Evolutionary conservation across 2,113 vertebrate genomes (phyloP), one percentile per base, ranked within the genome.

Genomic region (Leiothrix lutea): DNA sequence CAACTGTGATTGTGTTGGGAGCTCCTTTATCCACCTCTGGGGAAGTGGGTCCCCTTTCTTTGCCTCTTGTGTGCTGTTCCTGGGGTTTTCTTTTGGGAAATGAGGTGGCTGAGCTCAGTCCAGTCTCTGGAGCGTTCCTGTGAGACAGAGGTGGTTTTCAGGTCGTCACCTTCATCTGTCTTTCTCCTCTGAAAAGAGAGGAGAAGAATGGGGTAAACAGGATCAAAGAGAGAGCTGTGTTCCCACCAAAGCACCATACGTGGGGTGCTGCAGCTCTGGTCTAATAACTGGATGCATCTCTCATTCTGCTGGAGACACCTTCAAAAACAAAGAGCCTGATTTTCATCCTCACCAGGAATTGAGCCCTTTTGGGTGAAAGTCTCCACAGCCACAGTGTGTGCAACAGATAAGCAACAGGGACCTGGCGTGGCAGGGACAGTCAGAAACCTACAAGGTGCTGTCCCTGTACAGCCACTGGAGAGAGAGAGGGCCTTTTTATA

Each of bases 1-100:
- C 0, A 0, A 11, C 54, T 2, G 0, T 2, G 0, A 18, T 7
- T 80, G 2, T 36, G 8, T 33, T 86, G 25, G 25, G 18, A 92
- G 38, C 8, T 61, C 11, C 33, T 15, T 70, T 74, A 36, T 60
- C 4, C 24, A 5, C 23, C 45, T 86, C 18, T 42, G 25, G 33
- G n/a, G 13, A 74, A 2, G 44, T 33, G 22, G 3, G n/a, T 83
- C 22, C 23, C 56, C 31, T 81, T n/a, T n/a, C 44, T 72, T 58
- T 33, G 16, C 21, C 53, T 42, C 11, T 58, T 6, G 0, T 42
- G 0, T 62, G n/a, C 26, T 58, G 0, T 58, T 92, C 4, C 3
- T 42, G 29, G 21, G 29, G 6, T 54, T 91, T 53, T 82, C 26
- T 70, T 84, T 29, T 85, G 40, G 36, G 50, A 61, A 8, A 3